phyloP scores from a whole-genome alignment of 1,140 invertebrate genomes.

The Bombus turneri region DNA sequence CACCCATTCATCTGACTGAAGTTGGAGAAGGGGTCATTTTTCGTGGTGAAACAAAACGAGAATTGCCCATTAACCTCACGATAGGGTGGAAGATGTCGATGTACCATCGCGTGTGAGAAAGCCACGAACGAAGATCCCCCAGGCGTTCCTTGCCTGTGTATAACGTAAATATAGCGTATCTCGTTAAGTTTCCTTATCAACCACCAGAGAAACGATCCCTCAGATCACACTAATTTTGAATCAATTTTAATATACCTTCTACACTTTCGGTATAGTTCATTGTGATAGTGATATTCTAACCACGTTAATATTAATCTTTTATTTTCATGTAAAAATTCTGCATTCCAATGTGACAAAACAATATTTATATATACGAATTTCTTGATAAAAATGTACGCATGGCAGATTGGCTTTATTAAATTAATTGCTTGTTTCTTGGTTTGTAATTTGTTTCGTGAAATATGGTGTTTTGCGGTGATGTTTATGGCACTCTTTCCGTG shows the following conservation, averaged over 20 bases:
- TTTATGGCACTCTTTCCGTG: not conserved
- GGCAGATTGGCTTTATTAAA: not conserved
- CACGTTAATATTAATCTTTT: not conserved
- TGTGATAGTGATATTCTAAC: not conserved
- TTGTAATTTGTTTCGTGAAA: not conserved
- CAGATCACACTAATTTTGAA: not conserved
- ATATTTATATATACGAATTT: not conserved
- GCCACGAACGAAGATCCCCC: constrained; percentile 25
- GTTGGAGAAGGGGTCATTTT: constrained; percentile 46
- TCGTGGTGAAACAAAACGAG: constrained; percentile 56
- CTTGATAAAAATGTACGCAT: not conserved
- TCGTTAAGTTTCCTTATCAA: constrained; percentile 33
- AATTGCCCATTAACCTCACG: constrained; percentile 64
- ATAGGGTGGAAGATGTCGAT: constrained; percentile 52
- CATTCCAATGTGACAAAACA: too few species aligned
- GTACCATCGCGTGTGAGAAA: constrained; percentile 60
- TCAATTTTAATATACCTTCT: not conserved
- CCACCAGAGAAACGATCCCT: not conserved
- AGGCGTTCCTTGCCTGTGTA: constrained; percentile 2
- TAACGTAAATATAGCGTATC: not conserved
- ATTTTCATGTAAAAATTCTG: not conserved
- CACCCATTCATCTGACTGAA: constrained; percentile 1
- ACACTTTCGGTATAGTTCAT: not conserved
- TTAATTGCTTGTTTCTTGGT: not conserved
- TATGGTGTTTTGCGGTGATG: not conserved